These are phyloP conservation scores for Sebastes wilsoni DNA, from an alignment of 2,797 vertebrate genomes.

Conservation along the genomic window DNA sequence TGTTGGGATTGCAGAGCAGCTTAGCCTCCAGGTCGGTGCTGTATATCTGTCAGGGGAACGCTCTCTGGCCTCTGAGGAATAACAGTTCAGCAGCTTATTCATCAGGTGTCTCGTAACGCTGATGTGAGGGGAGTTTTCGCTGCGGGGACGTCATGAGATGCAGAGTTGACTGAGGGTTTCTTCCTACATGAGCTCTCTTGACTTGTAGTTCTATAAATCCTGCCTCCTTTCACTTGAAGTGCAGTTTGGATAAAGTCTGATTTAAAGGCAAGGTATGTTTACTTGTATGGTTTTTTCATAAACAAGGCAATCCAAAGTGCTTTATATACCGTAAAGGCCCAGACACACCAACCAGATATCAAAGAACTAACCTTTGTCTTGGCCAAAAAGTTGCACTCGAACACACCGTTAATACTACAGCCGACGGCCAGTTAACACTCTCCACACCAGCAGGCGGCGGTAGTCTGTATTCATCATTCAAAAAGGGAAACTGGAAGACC, in stretches of 20 bases:
- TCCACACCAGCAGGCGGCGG: too few species aligned
- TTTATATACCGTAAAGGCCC: not conserved
- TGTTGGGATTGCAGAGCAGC: not conserved
- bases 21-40: not conserved
- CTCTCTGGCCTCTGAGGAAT: not conserved
- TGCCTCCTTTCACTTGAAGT: not conserved
- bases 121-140: not conserved
- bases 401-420: too few species aligned
- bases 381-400: too few species aligned
- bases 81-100: conserved; percentile 5
- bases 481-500: too few species aligned
- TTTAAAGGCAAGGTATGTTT: not conserved
- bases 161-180: not conserved
- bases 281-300: not conserved
- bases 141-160: not conserved
- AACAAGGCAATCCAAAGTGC: not conserved
- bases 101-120: conserved; percentile 5
- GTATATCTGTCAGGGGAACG: not conserved
- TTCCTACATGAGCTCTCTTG: too few species aligned
- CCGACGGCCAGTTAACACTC: too few species aligned
- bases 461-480: too few species aligned
- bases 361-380: too few species aligned
- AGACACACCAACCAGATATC: too few species aligned
- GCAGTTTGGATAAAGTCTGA: not conserved
- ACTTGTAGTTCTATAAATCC: not conserved